Base-by-base conservation (phyloP, 2,113 vertebrate genomes). In the Sclerurus mexicanus region DNA sequence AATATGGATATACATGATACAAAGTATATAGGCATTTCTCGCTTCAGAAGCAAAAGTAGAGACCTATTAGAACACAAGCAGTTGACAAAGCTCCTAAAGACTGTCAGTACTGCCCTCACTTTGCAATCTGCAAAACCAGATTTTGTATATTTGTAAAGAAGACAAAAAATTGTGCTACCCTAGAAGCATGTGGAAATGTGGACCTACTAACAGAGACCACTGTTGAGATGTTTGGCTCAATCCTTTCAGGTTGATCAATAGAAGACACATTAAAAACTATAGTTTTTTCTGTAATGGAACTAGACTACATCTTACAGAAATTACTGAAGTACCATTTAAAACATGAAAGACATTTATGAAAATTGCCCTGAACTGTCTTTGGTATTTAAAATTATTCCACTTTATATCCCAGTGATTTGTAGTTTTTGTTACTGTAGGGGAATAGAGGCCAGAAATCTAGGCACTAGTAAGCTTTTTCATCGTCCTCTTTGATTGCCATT, bases 261-360 rank as follows among this genome's bases (percentile, higher is more conserved):
- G 44, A 39, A 56, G 15, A 78, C 69, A 88, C 66, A 85, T 84
- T 78, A 85, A 50, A 84, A 92, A 44, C 10, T 37, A 67, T 80
- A 68, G 76, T 87, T 40, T 93, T 84, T 79, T 78, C 46, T 71
- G 42, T 75, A 75, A 86, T 52, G 56, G 13, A 74, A 33, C 13
- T 47, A 42, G 72, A 71, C 23, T 55, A 46, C 24, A 62, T 93
- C 74, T 50, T 52, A 72, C 75, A 90, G 33, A 80, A 92, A 94
- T 74, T n/a, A 83, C 3, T 84, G 37, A 80, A 69, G 24, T 24
- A n/a, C 9, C 27, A 66, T 74, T 92, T 91, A 77, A 82, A 87
- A 77, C 12, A 37, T 49, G 68, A 84, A 80, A 76, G 37, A 64
- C 23, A 72, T 81, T 86, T 73, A 62, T 39, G 31, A 35, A 63